Evolutionary conservation across 2,797 vertebrate genomes (phyloP), one percentile per base, ranked within the genome.

Genomic region (Neopelma chrysocephalum): DNA sequence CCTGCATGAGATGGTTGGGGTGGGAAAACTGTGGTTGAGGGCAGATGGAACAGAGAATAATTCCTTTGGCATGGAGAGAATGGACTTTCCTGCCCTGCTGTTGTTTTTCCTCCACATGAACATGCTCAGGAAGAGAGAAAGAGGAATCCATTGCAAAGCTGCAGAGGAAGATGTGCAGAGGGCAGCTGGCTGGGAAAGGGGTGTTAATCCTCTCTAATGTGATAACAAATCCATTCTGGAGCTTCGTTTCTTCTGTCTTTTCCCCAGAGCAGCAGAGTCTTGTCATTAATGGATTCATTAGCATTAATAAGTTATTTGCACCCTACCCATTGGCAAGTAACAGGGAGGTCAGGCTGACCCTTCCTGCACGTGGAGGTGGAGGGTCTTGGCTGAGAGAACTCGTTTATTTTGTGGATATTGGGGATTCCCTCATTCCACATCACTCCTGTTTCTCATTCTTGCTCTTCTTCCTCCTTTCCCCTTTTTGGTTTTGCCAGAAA

Each of bases 201-300:
- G 69, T 61, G 77, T 48, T 93, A 83, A 95, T 93, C 76, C 88
- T 83, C 75, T 45, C 65, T 82, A 71, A 47, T 91, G 87, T 73
- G 87, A 85, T 69, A 92, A 94, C 45, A 42, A 66, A 66, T 80
- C 82, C 82, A 65, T 48, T 61, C 82, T 38, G 78, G 78, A 43
- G 43, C 71, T 86, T 85, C 25, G 62, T 50, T 88, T 82, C 66
- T 78, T 20, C 4, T 51, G 83, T 12, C 50, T 92, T 51, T 70
- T 78, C 76, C 64, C 53, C 20, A 13, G 69, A 78, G 72, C 57
- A 45, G 70, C 40, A 40, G 56, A 29, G 61, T 75, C 85, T 94
- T 0, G 1, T 40, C 12, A 69, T 86, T 47, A 95, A 77, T 34
- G 62, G 53, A 43, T n/a, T 95, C 62, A 56, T 75, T 65, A 47